Base-by-base conservation (phyloP, 2,113 vertebrate genomes). In the Athene cunicularia region DNA sequence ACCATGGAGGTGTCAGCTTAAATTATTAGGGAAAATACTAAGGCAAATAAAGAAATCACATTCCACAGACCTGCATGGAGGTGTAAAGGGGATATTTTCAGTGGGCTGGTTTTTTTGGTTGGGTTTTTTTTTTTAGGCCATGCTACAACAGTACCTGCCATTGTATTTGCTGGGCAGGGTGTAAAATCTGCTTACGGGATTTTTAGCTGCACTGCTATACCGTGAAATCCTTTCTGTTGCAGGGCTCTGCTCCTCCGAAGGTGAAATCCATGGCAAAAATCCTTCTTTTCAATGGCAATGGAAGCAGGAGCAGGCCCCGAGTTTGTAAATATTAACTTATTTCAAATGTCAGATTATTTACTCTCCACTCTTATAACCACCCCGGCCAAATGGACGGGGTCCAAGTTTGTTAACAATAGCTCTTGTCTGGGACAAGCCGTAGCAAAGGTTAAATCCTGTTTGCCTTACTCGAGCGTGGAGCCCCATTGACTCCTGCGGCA, bases 381-480 rank as follows among this genome's bases (percentile, higher is more conserved):
- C 39, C 56, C 23, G 86, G 97, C 94, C 95, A 97, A 75, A 37
- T 97, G 96, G 94, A 72, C 0, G 0, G 23, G 35, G 66, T 91
- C 96, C 97, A 97, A 72, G 80, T 91, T 80, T 95, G 93, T 97
- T 96, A 97, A 97, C 97, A 97, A 97, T 95, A 96, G 94, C 94
- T 95, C 77, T 96, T 95, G 95, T 95, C 95, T 33, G 58, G 93
- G 96, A 96, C 91, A 73, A 37, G 50, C 83, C 2, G 11, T 94
- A 14, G 91, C 95, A 96, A 94, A 96, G 96, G 95, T 97, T 94
- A 95, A 96, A 95, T 97, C 97, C 96, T 97, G 95, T 95, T 97
- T 97, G 94, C 76, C 83, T 74, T 79, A 35, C 66, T 85, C 14
- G 4, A 72, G 68, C 2, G 14, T 18, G 60, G 80, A 95, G 83